Evolutionary conservation across 2,797 vertebrate species (phyloP), one percentile per base, ranked within the genome.

Genomic region (Pantherophis vulpinus): DNA sequence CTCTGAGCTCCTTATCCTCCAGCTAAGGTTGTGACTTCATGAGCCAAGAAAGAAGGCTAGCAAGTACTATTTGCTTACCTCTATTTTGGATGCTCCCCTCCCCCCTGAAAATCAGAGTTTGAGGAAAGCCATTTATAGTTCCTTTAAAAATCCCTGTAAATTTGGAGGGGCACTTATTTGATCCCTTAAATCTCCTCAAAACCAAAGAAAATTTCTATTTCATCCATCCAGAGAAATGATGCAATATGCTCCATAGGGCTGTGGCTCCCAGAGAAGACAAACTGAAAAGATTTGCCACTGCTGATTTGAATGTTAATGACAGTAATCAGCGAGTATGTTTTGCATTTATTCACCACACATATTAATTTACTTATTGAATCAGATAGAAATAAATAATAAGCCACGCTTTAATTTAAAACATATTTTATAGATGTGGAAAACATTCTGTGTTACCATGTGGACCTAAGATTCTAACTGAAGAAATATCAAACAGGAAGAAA

Each of bases 401-500:
- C 9, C 58, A 56, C 0, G 7, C 86, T 58, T 51, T 91, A 8
- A 16, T 88, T 89, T 83, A 59, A 23, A 32, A 59, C n/a, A 37
- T 89, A 47, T 89, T 95, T 90, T 88, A 92, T 94, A 98, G 98
- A 91, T 42, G 56, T 47, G 96, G 95, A 96, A 96, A 90, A 32
- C 93, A 0, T 89, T 95, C 89, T 63, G 86, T 95, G 58, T 96
- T 98, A 95, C 90, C 88, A 61, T 91, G 94, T 90, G 94, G 83
- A 3, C 70, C 95, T 1, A 95, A 96, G 86, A 27, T 59, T 94
- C 95, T 94, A 79, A 87, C 93, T 91, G 90, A 97, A 92, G 96
- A 96, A 11, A 94, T 92, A 92, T 90, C 94, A 0, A 86, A 97
- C 92, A 97, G 98, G 93, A 98, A 92, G 96, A 98, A 98, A 92